phyloP scores from a whole-genome alignment of 1,140 invertebrate species.

The Cataglyphis hispanica region DNA sequence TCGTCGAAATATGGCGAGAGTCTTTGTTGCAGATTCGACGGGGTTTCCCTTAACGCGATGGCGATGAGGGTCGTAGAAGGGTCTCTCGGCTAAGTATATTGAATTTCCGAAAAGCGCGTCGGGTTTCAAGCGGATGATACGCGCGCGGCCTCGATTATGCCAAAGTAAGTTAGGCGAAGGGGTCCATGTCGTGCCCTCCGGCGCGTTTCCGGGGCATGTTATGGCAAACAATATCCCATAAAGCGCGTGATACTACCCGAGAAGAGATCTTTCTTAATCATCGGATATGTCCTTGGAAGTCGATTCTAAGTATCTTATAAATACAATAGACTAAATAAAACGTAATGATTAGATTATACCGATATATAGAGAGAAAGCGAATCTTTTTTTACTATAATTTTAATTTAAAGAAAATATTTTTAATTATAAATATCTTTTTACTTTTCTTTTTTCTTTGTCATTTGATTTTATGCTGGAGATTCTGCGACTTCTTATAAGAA shows the following conservation, averaged over 20 bases:
- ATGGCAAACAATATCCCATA: constrained; percentile 72
- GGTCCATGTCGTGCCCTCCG: constrained; percentile 27
- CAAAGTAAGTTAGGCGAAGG: constrained; percentile 72
- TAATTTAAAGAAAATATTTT: no score
- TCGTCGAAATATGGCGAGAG: constrained; percentile 40
- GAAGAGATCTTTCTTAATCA: constrained; percentile 19
- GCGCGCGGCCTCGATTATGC: constrained; percentile 72
- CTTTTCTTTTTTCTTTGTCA: background rate
- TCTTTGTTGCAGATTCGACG: constrained; percentile 71
- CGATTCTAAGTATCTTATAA: background rate
- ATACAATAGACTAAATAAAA: no score
- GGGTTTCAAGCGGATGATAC: constrained; percentile 80
- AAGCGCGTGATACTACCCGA: background rate
- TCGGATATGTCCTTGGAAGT: background rate
- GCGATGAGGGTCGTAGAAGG: constrained; percentile 57
- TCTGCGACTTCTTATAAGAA: background rate
- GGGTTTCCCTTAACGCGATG: constrained; percentile 40
- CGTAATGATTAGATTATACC: no score
- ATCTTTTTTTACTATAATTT: no score
- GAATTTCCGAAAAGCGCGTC: constrained; percentile 83
- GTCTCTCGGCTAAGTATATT: constrained; percentile 77
- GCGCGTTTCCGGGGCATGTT: constrained; percentile 65
- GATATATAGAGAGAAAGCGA: no score
- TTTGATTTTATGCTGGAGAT: background rate
- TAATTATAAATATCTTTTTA: no score